Conservation (phyloP, 2,888 invertebrate species). For the Dynastes tityus region DNA sequence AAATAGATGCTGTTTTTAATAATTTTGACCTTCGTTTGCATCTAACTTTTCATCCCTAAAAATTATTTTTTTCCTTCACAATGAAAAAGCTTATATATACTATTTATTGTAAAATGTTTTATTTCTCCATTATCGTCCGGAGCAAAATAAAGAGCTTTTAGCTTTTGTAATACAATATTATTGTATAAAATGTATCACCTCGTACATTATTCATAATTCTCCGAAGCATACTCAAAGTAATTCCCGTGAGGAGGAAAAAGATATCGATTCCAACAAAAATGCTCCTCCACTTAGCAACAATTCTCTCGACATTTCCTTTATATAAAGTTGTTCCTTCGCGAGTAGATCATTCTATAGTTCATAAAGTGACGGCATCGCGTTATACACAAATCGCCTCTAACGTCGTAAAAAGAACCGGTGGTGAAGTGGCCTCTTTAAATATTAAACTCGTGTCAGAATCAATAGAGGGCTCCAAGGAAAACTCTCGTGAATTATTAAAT, state of each 20-base stretch:
- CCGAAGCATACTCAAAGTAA: neutral
- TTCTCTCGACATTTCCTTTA: neutral
- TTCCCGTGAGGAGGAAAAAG: neutral
- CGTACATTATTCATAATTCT: slow-evolving; percentile 12
- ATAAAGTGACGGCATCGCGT: neutral
- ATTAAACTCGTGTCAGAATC: slow-evolving; percentile 26
- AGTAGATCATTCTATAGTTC: slow-evolving; percentile 26
- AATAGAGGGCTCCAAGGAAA: slow-evolving; percentile 5
- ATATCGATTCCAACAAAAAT: slow-evolving; percentile 20
- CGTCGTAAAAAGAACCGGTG: slow-evolving; percentile 30
- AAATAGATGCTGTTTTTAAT: no score
- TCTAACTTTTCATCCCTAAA: no score
- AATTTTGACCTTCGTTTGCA: no score
- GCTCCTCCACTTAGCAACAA: slow-evolving; percentile 16
- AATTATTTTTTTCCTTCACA: neutral
- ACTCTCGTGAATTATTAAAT: slow-evolving; percentile 17
- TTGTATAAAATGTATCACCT: slow-evolving; percentile 12
- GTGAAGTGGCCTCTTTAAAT: slow-evolving; percentile 16
- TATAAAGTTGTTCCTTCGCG: slow-evolving; percentile 16
- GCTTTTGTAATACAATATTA: slow-evolving; percentile 16
- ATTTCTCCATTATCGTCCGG: neutral
- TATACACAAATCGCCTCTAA: slow-evolving; percentile 21
- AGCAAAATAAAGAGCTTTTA: slow-evolving; percentile 5
- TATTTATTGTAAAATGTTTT: neutral
- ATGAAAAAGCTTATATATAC: neutral